A percentile compares a stretch with the other conserved stretches of the same genome.
These are phyloP conservation scores for Syndactyla subalaris DNA, from an alignment of 2,797 vertebrate genomes.

Conservation along the genomic window DNA sequence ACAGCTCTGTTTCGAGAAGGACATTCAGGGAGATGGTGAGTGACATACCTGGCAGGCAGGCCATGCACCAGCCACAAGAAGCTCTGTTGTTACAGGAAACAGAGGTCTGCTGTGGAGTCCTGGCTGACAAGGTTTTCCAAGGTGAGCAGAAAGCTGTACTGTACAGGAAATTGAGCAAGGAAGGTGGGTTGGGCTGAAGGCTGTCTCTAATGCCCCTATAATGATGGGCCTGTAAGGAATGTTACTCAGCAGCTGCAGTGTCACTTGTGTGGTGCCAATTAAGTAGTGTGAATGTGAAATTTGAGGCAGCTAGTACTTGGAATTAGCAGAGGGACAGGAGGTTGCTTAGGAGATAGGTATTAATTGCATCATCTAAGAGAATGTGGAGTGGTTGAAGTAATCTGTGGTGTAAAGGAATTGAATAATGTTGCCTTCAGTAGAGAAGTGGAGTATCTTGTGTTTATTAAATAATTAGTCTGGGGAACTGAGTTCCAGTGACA, in stretches of 20 bases:
- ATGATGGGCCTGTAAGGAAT: conserved; percentile 60
- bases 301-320: conserved; percentile 46
- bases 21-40: background rate
- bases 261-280: conserved; percentile 54
- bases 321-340: background rate
- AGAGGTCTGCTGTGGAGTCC: conserved; percentile 37
- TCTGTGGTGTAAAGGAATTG: background rate
- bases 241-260: conserved; percentile 49
- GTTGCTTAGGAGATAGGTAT: background rate
- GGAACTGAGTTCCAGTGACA: background rate
- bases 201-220: conserved; percentile 67
- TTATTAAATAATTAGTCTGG: background rate
- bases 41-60: background rate
- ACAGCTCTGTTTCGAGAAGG: background rate
- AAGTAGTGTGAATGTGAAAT: conserved; percentile 46
- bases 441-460: background rate
- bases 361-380: background rate
- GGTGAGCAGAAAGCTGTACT: conserved; percentile 44
- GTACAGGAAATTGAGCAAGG: conserved; percentile 64
- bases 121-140: conserved; percentile 31
- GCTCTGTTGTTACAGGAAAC: conserved; percentile 8
- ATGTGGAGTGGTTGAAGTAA: background rate
- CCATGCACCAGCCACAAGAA: background rate
- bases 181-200: conserved; percentile 49
- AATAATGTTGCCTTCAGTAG: background rate